Evolutionary conservation across 2,797 vertebrate species (phyloP).

Genomic region (Knipowitschia caucasica): DNA sequence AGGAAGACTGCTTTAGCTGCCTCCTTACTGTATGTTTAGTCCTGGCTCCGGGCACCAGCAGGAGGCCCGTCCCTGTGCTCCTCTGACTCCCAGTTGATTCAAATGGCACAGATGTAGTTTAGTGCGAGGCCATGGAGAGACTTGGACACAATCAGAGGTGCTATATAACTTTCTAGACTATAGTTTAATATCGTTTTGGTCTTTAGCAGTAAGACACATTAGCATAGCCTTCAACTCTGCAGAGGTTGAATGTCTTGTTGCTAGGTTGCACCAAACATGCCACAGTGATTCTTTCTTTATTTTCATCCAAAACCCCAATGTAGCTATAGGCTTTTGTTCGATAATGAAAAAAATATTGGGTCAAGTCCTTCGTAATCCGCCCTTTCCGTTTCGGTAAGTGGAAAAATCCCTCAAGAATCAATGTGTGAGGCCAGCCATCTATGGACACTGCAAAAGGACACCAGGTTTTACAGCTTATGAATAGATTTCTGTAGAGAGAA

Average conservation of each 20-base stretch:
- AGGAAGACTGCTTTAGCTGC: too few relatives aligned
- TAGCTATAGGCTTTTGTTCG: constrained; percentile 16
- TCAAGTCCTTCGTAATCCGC: constrained; percentile 32
- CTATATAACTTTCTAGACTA: too few relatives aligned
- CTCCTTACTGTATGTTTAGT: too few relatives aligned
- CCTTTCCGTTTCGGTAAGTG: constrained; percentile 19
- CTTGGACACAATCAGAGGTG: too few relatives aligned
- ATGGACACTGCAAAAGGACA: constrained; percentile 15
- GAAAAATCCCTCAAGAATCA: constrained; percentile 24
- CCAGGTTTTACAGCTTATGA: constrained; percentile 10
- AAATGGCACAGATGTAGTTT: too few relatives aligned
- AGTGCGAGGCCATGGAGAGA: too few relatives aligned
- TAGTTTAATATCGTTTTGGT: too few relatives aligned
- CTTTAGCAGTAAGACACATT: too few relatives aligned
- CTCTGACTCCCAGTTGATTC: too few relatives aligned
- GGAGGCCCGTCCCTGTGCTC: too few relatives aligned
- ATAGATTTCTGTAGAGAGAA: constrained; percentile 24
- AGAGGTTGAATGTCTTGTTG: constrained; percentile 49
- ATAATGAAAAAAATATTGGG: constrained; percentile 44
- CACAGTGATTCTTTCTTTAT: constrained; percentile 42
- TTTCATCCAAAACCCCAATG: constrained; percentile 27
- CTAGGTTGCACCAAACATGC: constrained; percentile 40
- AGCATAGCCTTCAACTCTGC: too few relatives aligned
- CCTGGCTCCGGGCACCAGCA: too few relatives aligned
- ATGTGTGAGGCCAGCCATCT: constrained; percentile 27